Conservation (phyloP, 2,113 vertebrate genomes). For the Illadopsis cleaveri region DNA sequence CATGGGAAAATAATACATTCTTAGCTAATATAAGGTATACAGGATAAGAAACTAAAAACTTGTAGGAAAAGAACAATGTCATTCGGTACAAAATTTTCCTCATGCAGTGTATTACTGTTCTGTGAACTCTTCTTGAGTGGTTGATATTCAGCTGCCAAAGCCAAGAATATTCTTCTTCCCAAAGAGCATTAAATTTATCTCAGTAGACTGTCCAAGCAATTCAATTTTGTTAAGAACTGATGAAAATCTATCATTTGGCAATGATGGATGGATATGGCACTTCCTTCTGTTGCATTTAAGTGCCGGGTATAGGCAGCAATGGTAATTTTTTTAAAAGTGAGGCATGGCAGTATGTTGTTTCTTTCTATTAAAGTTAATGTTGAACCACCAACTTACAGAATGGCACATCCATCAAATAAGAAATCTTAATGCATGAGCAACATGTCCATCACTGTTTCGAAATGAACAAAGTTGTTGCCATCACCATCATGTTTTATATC, state of each 20-base stretch:
- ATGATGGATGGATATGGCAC: constrained; percentile 44
- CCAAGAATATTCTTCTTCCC: constrained; percentile 41
- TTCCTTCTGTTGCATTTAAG: constrained; percentile 55
- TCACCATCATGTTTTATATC: not conserved
- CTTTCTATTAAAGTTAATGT: constrained; percentile 31
- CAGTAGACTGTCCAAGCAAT: constrained; percentile 61
- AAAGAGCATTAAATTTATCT: constrained; percentile 69
- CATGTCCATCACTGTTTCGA: not conserved
- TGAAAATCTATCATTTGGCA: constrained; percentile 67
- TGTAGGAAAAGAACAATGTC: not conserved
- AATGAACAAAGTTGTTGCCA: not conserved
- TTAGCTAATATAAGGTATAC: not conserved
- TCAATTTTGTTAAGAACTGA: constrained; percentile 68
- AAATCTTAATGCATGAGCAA: not conserved
- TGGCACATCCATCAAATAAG: not conserved
- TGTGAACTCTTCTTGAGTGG: not conserved
- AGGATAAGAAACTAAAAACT: not conserved
- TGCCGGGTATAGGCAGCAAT: constrained; percentile 35
- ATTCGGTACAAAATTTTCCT: not conserved
- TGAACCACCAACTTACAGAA: not conserved
- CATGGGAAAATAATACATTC: not conserved
- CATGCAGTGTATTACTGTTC: constrained; percentile 1
- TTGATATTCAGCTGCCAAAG: constrained; percentile 60
- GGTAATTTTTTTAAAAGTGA: constrained; percentile 54
- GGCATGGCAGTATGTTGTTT: constrained; percentile 18